A percentile compares a stretch with the other conserved stretches of the same genome.
phyloP scores from a whole-genome alignment of 2,888 invertebrate genomes.

The Deroplatys truncata region DNA sequence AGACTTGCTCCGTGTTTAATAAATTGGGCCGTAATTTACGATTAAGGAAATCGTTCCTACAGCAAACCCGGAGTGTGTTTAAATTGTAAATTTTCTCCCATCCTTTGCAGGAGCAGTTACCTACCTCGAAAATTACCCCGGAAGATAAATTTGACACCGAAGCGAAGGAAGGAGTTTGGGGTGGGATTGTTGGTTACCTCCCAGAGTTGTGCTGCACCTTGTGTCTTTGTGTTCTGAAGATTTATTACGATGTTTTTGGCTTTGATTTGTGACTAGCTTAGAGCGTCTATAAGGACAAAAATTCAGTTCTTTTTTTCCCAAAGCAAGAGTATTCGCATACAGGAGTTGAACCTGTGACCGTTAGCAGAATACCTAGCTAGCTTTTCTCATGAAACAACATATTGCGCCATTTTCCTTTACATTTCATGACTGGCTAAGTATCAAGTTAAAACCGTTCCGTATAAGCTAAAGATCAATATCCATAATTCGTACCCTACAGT shows the following conservation, averaged over 20 bases:
- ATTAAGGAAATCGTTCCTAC: not conserved
- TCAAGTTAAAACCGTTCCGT: no score
- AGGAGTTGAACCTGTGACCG: no score
- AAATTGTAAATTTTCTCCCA: not conserved
- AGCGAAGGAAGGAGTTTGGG: not conserved
- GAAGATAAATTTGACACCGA: not conserved
- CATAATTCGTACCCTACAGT: no score
- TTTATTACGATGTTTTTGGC: not conserved
- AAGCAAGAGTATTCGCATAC: no score
- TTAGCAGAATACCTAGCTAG: no score
- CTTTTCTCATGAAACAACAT: no score
- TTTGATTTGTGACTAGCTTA: not conserved
- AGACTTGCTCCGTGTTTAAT: not conserved
- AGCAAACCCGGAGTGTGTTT: not conserved
- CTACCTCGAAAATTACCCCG: not conserved
- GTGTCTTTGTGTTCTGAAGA: not conserved
- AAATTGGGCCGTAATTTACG: not conserved
- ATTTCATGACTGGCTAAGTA: no score
- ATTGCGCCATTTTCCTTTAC: no score
- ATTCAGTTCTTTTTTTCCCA: no score
- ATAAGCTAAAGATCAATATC: no score
- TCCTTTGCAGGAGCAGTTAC: not conserved
- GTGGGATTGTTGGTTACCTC: not conserved
- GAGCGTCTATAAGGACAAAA: not conserved
- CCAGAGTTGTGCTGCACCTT: not conserved